Base-by-base conservation (phyloP, 2,888 invertebrate species). In the Mystacides longicornis region DNA sequence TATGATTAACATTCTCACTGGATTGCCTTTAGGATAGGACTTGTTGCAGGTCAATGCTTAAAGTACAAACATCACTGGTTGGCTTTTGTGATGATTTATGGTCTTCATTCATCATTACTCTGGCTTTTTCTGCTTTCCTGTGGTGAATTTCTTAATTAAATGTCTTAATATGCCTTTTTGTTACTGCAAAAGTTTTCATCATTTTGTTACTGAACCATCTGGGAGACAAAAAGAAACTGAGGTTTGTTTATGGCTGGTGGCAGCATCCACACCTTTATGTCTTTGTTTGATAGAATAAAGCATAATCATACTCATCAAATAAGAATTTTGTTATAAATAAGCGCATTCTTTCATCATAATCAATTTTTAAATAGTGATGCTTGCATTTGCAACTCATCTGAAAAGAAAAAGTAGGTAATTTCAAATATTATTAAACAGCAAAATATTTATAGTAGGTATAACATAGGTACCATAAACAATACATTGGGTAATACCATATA, bases 1-100 rank as follows among this genome's bases (percentile, higher is more conserved):
- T 23, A 62, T 60, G 53, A 60, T 61, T 50, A 63, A 49, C 55
- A 56, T 58, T 23, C 19, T 21, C 43, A 14, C 16, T 14, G 9
- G 23, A 52, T 23, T 20, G 43, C 23, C 45, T 52, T 52, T 37
- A 14, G 49, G 27, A 27, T 27, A 27, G 27, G 27, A 27, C 27
- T 27, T 27, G 27, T 11, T 27, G 27, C 27, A 27, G 11, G 27
- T 27, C 27, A 5, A 27, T 27, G 27, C 27, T 27, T 27, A 27
- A 27, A 27, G 27, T 27, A 27, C 27, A 27, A 5, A 27, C 27
- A 27, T 27, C 27, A 11, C 27, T 27, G 27, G 7, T 27, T 5
- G 27, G 27, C 27, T 7, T 27, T 27, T 27, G 27, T 5, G 27
- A 27, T 11, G 27, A 27, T 27, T 27, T 27, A 11, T 27, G 27